A percentile compares a stretch with the other conserved stretches of the same genome.
phyloP scores from a whole-genome alignment of 2,888 invertebrate species.

The Morpho achilles region DNA sequence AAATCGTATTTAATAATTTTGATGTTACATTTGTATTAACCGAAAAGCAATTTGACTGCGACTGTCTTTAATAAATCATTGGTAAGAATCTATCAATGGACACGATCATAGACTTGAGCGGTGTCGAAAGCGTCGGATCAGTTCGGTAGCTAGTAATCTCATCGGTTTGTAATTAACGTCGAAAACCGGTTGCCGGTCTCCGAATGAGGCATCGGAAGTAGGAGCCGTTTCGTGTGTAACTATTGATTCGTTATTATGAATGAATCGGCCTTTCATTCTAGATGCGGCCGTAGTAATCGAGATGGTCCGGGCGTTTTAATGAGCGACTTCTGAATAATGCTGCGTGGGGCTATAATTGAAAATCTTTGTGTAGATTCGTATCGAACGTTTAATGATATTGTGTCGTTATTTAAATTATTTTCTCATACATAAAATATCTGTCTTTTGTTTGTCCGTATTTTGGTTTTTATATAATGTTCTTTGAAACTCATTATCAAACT shows the following conservation, averaged over 20 bases:
- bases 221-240: conserved; percentile 47
- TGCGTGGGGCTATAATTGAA: conserved; percentile 1
- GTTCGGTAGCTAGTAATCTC: conserved; percentile 68
- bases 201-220: conserved; percentile 58
- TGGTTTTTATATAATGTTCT: too few species aligned
- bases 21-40: conserved; percentile 14
- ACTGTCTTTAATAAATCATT: conserved; percentile 52
- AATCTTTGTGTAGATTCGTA: conserved; percentile 6
- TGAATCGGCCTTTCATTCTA: conserved; percentile 68
- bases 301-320: conserved; percentile 53
- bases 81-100: conserved; percentile 57
- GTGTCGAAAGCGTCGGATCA: conserved; percentile 58
- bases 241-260: conserved; percentile 70
- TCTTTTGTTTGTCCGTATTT: too few species aligned
- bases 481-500: too few species aligned
- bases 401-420: background rate
- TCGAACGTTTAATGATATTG: conserved; percentile 3
- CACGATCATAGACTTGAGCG: conserved; percentile 53
- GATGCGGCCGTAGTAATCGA: conserved; percentile 46
- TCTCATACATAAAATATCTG: too few species aligned
- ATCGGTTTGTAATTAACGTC: conserved; percentile 70
- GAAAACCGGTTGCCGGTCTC: conserved; percentile 57
- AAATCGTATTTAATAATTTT: conserved; percentile 6
- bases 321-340: conserved; percentile 27
- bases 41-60: conserved; percentile 21